Conservation (phyloP, 2,797 vertebrate genomes). For the Poecilia velifera region DNA sequence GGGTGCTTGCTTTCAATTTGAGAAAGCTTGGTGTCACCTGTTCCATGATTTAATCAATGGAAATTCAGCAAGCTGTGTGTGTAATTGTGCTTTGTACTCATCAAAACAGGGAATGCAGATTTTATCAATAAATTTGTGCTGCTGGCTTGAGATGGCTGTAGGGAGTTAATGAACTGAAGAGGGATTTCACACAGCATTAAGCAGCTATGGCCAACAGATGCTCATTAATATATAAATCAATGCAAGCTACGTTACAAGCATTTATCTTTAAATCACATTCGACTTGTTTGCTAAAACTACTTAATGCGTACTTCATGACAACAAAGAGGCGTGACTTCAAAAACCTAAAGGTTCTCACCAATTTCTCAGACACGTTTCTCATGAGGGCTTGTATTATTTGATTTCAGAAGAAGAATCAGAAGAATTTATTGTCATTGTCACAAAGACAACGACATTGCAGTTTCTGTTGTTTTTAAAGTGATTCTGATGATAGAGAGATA, state of each 20-base stretch:
- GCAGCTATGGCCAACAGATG: slow-evolving; percentile 20
- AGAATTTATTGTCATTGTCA: no score
- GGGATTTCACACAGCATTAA: slow-evolving; percentile 18
- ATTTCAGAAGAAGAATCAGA: no score
- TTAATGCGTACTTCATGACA: not conserved
- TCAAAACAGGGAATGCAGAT: slow-evolving; percentile 24
- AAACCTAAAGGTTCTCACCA: not conserved
- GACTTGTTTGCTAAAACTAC: not conserved
- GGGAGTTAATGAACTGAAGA: slow-evolving; percentile 19
- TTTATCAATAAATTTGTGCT: slow-evolving; percentile 12
- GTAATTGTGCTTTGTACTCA: slow-evolving; percentile 10
- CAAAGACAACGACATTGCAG: no score
- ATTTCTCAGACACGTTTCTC: not conserved
- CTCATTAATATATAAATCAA: slow-evolving; percentile 27
- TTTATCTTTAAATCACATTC: slow-evolving; percentile 3
- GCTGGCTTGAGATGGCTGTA: slow-evolving; percentile 18
- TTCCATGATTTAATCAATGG: slow-evolving; percentile 8
- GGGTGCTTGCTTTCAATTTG: not conserved
- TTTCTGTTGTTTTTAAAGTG: not conserved
- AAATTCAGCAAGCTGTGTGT: slow-evolving; percentile 19
- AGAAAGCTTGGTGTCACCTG: not conserved
- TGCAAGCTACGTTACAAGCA: not conserved
- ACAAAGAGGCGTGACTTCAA: not conserved
- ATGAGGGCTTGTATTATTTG: not conserved
- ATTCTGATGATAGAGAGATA: not conserved